Percentiles rank a stretch among this genome's conserved stretches.
Evolutionary conservation across 2,797 vertebrate genomes (phyloP).

Genomic region (Etheostoma nigrum): DNA sequence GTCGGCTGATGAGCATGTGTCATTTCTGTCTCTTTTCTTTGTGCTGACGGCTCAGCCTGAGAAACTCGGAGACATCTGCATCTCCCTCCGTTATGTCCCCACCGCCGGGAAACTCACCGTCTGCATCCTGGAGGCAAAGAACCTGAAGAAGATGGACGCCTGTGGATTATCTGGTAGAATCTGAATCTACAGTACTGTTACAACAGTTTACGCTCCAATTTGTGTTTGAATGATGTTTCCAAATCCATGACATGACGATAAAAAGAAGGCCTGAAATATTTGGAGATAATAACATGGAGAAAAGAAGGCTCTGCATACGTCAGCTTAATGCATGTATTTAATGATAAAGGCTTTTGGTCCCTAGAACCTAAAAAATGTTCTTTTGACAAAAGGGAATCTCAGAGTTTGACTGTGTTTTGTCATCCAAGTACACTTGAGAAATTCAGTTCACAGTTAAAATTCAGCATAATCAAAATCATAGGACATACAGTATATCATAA

Average conservation of each 20-base stretch:
- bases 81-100: conserved; percentile 96
- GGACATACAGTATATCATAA: background rate
- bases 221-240: background rate
- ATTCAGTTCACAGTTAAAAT: background rate
- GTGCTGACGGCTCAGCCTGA: conserved; percentile 87
- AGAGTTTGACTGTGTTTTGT: background rate
- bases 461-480: background rate
- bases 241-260: background rate
- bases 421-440: background rate
- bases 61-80: conserved; percentile 98
- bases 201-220: background rate
- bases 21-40: conserved; percentile 29
- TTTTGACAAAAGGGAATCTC: background rate
- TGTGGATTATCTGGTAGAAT: conserved; percentile 94
- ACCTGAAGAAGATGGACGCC: conserved; percentile 99
- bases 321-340: background rate
- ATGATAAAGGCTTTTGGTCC: background rate
- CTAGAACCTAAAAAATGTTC: background rate
- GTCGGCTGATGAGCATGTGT: conserved; percentile 31
- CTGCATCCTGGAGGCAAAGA: conserved; percentile 98
- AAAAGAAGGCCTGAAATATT: background rate
- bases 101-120: conserved; percentile 98
- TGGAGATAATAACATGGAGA: background rate
- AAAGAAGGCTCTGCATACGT: background rate
- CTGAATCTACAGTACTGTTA: background rate